Conservation (phyloP, 2,113 vertebrate genomes). For the Oxyura jamaicensis region DNA sequence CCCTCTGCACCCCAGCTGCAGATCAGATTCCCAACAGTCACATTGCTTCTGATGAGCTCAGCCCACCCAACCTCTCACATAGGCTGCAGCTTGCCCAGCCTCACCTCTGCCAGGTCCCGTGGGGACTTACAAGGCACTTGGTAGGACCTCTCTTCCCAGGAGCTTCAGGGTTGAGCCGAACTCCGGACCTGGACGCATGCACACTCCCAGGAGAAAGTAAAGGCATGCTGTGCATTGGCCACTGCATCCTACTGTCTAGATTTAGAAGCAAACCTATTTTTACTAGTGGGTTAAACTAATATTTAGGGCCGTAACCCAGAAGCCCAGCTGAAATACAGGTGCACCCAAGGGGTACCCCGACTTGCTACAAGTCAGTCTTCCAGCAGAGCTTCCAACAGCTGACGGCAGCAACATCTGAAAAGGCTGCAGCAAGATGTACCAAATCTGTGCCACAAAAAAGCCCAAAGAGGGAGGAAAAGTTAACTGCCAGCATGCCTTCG, state of each 20-base stretch:
- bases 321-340: neutral
- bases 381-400: neutral
- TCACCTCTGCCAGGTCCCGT: neutral
- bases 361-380: neutral
- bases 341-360: neutral
- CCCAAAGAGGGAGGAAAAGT: neutral
- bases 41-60: neutral
- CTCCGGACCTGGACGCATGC: rapidly evolving
- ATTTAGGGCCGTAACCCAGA: neutral
- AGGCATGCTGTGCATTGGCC: neutral
- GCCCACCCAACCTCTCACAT: neutral
- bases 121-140: neutral
- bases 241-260: neutral
- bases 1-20: neutral
- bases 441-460: neutral
- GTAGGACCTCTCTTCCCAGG: neutral
- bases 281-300: neutral
- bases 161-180: neutral
- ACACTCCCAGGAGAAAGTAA: neutral
- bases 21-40: neutral
- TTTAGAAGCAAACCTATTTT: neutral
- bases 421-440: neutral
- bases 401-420: neutral
- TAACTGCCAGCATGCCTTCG: neutral
- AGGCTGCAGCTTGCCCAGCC: neutral